These are phyloP conservation scores for Meghimatium bilineatum DNA, from an alignment of 2,888 invertebrate species.

Conservation along the genomic window DNA sequence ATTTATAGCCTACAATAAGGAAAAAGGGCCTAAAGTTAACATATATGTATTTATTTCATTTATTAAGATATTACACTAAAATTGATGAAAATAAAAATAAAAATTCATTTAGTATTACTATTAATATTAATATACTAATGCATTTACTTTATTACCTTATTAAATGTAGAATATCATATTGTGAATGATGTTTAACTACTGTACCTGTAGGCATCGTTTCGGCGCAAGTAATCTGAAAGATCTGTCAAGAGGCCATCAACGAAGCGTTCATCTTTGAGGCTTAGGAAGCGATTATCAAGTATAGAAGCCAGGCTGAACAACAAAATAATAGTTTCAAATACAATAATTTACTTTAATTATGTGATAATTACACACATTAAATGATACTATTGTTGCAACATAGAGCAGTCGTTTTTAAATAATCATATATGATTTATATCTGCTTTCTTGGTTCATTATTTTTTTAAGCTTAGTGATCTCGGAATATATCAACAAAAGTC, in stretches of 20 bases:
- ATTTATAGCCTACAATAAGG: too few relatives aligned
- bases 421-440: not conserved
- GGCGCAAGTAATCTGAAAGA: slow-evolving; percentile 53
- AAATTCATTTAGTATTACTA: too few relatives aligned
- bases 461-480: not conserved
- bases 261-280: slow-evolving; percentile 60
- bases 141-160: not conserved
- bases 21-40: too few relatives aligned
- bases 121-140: too few relatives aligned
- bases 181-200: too few relatives aligned
- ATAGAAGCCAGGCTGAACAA: slow-evolving; percentile 32
- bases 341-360: not conserved
- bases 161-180: not conserved
- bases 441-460: not conserved
- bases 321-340: not conserved
- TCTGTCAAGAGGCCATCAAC: slow-evolving; percentile 60
- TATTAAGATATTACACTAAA: too few relatives aligned
- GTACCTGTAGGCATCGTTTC: slow-evolving; percentile 51
- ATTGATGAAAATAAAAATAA: too few relatives aligned
- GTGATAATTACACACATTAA: not conserved
- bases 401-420: not conserved
- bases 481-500: not conserved
- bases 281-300: slow-evolving; percentile 53
- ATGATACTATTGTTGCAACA: not conserved
- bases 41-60: too few relatives aligned